These are phyloP conservation scores for Zosterops pallidus DNA, from an alignment of 2,113 vertebrate genomes.

Conservation along the genomic window DNA sequence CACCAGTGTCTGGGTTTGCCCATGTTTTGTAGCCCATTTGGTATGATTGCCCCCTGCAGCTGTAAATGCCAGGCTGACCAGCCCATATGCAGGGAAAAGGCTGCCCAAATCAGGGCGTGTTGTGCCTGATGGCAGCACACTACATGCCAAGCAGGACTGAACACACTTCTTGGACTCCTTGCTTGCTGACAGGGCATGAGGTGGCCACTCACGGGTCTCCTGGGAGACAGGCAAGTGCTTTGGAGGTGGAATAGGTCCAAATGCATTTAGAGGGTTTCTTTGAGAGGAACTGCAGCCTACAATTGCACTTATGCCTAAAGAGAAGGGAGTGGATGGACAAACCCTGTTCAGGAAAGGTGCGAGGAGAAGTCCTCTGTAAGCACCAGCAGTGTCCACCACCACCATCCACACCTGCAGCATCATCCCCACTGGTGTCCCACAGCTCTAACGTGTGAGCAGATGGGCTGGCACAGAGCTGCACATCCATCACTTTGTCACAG, in stretches of 20 bases:
- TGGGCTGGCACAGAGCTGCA: background rate
- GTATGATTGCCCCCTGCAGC: background rate
- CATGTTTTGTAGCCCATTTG: rapidly evolving
- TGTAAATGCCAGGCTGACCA: background rate
- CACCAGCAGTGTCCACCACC: background rate
- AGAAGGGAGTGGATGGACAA: background rate
- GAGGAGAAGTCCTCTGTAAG: background rate
- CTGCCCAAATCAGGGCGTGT: background rate
- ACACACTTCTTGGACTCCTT: background rate
- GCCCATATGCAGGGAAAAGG: background rate
- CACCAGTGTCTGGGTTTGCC: background rate
- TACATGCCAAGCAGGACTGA: background rate
- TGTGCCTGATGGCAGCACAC: background rate
- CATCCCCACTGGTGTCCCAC: background rate
- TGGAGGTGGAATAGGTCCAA: background rate
- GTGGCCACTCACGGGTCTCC: background rate
- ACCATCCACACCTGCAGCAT: background rate
- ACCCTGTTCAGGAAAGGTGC: background rate
- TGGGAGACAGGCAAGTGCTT: background rate
- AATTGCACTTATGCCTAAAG: background rate
- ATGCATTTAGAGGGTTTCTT: background rate
- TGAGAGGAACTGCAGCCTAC: background rate
- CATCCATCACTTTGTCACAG: rapidly evolving
- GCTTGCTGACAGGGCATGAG: background rate
- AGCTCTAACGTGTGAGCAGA: rapidly evolving